These are phyloP conservation scores for Amphiura filiformis DNA, from an alignment of 35 echinoderm and acorn worm species.

Conservation along the genomic window DNA sequence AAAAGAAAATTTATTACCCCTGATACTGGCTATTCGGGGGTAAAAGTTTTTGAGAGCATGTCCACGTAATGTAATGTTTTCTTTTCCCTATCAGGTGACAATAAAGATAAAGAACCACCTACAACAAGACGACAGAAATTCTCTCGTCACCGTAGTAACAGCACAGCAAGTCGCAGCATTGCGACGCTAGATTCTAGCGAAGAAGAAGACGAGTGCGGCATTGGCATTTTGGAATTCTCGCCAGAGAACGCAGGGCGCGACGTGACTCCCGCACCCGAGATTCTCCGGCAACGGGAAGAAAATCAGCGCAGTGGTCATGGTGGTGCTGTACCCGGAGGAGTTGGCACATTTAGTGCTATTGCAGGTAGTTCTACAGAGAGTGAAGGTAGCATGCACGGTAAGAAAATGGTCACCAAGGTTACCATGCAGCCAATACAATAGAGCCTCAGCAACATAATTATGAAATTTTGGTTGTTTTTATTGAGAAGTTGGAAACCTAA, in stretches of 20 bases:
- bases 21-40: too few species aligned
- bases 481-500: too few species aligned
- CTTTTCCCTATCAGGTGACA: not conserved
- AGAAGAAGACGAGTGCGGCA: slow-evolving; percentile 79
- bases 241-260: slow-evolving; percentile 91
- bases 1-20: too few species aligned
- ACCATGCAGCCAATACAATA: too few species aligned
- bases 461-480: too few species aligned
- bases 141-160: slow-evolving; percentile 30
- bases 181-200: slow-evolving; percentile 69
- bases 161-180: slow-evolving; percentile 34
- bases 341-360: slow-evolving; percentile 69
- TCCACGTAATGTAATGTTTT: too few species aligned
- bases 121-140: slow-evolving; percentile 38
- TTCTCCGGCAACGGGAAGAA: slow-evolving; percentile 36
- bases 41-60: too few species aligned
- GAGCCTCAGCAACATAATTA: too few species aligned
- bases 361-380: slow-evolving; percentile 66
- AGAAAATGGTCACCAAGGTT: not conserved
- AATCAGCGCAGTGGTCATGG: slow-evolving; percentile 28
- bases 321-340: slow-evolving; percentile 1
- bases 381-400: slow-evolving; percentile 26
- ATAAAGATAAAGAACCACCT: not conserved
- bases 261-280: slow-evolving; percentile 82
- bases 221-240: slow-evolving; percentile 95